Evolutionary conservation across 2,888 invertebrate genomes (phyloP), one percentile per base, ranked within the genome.

Genomic region (Lamproptera curius): DNA sequence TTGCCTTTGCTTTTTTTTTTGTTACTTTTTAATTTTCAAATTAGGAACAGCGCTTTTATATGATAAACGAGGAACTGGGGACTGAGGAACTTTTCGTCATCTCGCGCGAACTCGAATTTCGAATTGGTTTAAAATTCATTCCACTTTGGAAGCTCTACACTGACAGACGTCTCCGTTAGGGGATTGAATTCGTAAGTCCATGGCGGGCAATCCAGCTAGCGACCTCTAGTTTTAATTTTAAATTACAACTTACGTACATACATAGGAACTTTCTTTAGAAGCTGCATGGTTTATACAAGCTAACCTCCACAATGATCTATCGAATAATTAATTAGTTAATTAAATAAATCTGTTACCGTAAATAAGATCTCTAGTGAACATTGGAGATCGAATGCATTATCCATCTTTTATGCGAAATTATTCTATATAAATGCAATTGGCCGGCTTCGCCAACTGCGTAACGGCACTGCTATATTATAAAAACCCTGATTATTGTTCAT

Each of bases 251-350:
- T 87, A 87, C 84, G 84, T 86, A 86, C 85, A 85, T 86, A 86
- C 85, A 87, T 87, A 87, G 87, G 87, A 87, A 87, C 87, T 87
- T 86, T 87, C 72, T 82, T 87, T 83, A 86, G 86, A 87, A 87
- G 87, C 87, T 87, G 87, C 87, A 86, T 82, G 82, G 84, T 86
- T 86, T 87, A 76, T 86, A 87, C 85, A 87, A 87, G 86, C 86
- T 86, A 86, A 81, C 79, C 81, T 79, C 80, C 86, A 84, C 84
- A 84, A 82, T 84, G 83, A 81, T 76, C 85, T 85, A 86, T 81
- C 76, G 70, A 81, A 76, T 81, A 79, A 81, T 80, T 72, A 76
- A 76, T 69, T 67, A 76, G 75, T 69, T 67, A 72, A 56, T 70
- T 67, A 82, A 83, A 81, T 76, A 76, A 84, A 80, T 65, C 68